Conservation (phyloP, 2,888 invertebrate genomes). For the Chydorus sphaericus region DNA sequence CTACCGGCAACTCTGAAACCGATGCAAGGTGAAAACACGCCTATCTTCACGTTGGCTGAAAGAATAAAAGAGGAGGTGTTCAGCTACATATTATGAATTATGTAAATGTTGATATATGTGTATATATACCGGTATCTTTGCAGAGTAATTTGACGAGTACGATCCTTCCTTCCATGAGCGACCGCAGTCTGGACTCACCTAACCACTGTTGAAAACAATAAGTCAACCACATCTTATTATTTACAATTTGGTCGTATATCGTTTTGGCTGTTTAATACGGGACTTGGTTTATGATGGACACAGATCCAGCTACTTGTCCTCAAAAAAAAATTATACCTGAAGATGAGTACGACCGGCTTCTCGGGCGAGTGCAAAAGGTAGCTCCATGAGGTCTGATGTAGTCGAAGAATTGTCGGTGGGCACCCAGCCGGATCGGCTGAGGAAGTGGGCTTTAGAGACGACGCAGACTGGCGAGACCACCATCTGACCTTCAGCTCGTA, state of each 20-base stretch:
- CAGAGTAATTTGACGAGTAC: constrained; percentile 66
- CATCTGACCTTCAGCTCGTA: constrained; percentile 17
- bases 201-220: constrained; percentile 49
- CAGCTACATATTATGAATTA: too few relatives aligned
- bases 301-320: too few relatives aligned
- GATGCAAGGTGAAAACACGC: constrained; percentile 65
- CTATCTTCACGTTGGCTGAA: constrained; percentile 29
- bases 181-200: constrained; percentile 59
- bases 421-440: constrained; percentile 61
- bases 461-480: constrained; percentile 58
- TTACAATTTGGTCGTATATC: too few relatives aligned
- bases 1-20: constrained; percentile 73
- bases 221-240: not conserved
- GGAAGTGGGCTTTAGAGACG: constrained; percentile 67
- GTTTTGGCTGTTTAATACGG: too few relatives aligned
- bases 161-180: constrained; percentile 62
- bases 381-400: constrained; percentile 21
- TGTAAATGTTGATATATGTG: too few relatives aligned
- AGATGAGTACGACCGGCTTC: constrained; percentile 68
- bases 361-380: constrained; percentile 51
- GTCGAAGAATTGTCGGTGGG: constrained; percentile 53
- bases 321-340: constrained; percentile 50
- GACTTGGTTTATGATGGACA: too few relatives aligned
- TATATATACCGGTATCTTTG: too few relatives aligned
- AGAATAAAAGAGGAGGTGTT: too few relatives aligned